Evolutionary conservation across 2,797 vertebrate species (phyloP).

Genomic region (Rhinogobio ventralis): DNA sequence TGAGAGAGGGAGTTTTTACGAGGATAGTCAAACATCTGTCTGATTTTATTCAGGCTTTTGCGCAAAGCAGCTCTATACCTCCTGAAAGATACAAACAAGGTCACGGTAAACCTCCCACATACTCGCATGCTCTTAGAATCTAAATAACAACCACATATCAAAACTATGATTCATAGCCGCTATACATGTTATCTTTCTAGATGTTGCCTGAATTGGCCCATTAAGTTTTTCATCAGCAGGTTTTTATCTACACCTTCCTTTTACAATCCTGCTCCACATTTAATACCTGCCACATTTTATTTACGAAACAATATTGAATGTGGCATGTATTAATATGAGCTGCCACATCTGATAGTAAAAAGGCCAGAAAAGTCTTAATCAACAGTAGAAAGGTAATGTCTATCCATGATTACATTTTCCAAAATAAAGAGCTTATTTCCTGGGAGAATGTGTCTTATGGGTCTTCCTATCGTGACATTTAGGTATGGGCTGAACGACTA

Average conservation of each 20-base stretch:
- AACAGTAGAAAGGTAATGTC: constrained; percentile 8
- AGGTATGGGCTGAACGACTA: background rate
- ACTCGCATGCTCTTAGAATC: constrained; percentile 12
- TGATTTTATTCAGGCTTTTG: constrained; percentile 64
- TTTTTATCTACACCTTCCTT: background rate
- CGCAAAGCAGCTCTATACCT: constrained; percentile 72
- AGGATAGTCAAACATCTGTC: constrained; percentile 52
- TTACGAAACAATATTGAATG: background rate
- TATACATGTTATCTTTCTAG: background rate
- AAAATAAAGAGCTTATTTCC: constrained; percentile 21
- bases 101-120: constrained; percentile 47
- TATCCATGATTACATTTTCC: constrained; percentile 16
- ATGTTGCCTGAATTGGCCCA: background rate
- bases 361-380: constrained; percentile 1
- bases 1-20: constrained; percentile 59
- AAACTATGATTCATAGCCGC: background rate
- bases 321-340: background rate
- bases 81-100: constrained; percentile 66
- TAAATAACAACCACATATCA: constrained; percentile 18
- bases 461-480: background rate
- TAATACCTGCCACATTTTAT: constrained; percentile 13
- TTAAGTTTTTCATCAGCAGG: background rate
- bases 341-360: constrained; percentile 30
- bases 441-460: background rate
- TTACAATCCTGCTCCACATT: constrained; percentile 5